Evolutionary conservation across 2,888 invertebrate genomes (phyloP), one percentile per base, ranked within the genome.

Genomic region (Drosophila pegasa): DNA sequence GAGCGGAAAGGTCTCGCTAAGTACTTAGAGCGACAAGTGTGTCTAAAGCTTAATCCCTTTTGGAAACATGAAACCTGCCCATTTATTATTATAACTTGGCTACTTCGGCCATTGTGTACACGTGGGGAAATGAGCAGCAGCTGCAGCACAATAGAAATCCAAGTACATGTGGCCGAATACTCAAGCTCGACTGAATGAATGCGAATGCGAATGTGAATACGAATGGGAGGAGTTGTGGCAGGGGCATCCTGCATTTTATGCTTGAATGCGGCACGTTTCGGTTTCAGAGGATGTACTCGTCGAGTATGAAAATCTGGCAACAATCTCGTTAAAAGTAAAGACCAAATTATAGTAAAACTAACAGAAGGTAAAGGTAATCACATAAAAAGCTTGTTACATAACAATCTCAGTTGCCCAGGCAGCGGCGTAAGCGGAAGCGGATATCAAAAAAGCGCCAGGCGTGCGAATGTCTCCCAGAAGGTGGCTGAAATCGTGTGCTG

Each of bases 301-400:
- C 71, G 50, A 51, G 62, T 57, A 55, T 45, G 41, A 85, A 78
- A 82, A 83, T 86, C 86, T 87, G 58, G 57, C 71, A 83, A 88
- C 88, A 86, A 77, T 80, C 88, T 83, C 83, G 87, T 88, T 88
- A 83, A 88, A 86, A 77, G 74, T 86, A 88, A 83, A 80, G 83
- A 75, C 87, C 83, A 88, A 83, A 83, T 83, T 83, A 88, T 83
- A 88, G 83, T 77, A 74, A 88, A 86, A 87, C 83, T 83, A 88
- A 88, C 88, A 88, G 84, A 77, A 80, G 85, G 84, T 83, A 83
- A 86, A 83, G 83, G 83, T 88, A 83, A 88, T 83, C 82, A 86
- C 88, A 86, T 88, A 86, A 83, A 82, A 86, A 74, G 77, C 82
- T 86, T 83, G 87, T 88, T 86, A 88, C 80, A 71, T 80, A 86